Conservation (phyloP, 1,140 invertebrate species). For the Leptoteleia sp. region DNA sequence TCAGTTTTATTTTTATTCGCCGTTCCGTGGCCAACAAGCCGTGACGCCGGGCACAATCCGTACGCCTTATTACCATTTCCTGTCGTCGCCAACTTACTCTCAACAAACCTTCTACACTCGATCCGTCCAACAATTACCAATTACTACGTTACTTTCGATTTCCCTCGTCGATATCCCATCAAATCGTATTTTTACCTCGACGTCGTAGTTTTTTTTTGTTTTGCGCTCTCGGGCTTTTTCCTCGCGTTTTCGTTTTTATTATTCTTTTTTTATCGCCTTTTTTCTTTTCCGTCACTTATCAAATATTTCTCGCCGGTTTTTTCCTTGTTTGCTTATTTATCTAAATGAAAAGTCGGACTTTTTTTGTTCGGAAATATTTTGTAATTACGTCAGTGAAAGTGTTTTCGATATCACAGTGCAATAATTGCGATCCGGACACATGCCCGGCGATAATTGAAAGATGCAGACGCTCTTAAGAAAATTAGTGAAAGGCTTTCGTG, state of each 20-base stretch:
- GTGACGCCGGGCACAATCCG: background rate
- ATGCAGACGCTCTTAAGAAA: conserved; percentile 70
- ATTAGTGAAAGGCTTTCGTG: conserved; percentile 73
- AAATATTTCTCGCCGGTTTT: too few species aligned
- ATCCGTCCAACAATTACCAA: too few species aligned
- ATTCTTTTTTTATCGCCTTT: too few species aligned
- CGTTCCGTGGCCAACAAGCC: conserved; percentile 10
- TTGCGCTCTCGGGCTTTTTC: too few species aligned
- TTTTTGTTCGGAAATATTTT: conserved; percentile 10
- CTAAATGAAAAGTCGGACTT: background rate
- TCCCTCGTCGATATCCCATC: too few species aligned
- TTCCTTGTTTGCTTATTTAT: conserved; percentile 11
- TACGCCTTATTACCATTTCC: conserved; percentile 7
- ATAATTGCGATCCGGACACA: conserved; percentile 11
- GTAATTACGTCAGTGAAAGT: conserved; percentile 76
- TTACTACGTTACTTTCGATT: background rate
- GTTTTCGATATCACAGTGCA: conserved; percentile 67
- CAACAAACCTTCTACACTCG: too few species aligned
- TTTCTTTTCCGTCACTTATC: too few species aligned
- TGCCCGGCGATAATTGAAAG: conserved; percentile 48
- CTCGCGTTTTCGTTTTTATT: too few species aligned
- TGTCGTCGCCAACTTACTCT: too few species aligned
- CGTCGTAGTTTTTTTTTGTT: too few species aligned
- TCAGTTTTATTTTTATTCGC: conserved; percentile 1
- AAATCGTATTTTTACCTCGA: too few species aligned